phyloP scores from a whole-genome alignment of 2,888 invertebrate genomes.

The Mesorhabditis spiculigera region DNA sequence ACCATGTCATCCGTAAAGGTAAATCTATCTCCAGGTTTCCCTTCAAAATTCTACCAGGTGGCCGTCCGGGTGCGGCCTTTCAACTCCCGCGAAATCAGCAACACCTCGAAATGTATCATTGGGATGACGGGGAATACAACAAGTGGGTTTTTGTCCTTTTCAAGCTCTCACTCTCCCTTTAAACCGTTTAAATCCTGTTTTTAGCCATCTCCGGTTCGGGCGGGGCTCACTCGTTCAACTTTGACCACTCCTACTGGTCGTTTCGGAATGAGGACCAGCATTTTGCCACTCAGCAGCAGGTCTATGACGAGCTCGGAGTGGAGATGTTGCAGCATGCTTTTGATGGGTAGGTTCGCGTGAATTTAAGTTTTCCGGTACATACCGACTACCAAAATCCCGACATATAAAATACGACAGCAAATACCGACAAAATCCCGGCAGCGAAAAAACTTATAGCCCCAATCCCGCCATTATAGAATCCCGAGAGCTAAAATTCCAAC shows the following conservation, averaged over 20 bases:
- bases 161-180: conserved; percentile 10
- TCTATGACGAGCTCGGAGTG: no score
- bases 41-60: no score
- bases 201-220: conserved; percentile 64
- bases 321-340: no score
- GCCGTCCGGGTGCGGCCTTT: conserved; percentile 99
- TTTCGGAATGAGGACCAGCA: conserved; percentile 72
- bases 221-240: conserved; percentile 88
- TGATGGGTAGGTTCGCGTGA: conserved; percentile 70
- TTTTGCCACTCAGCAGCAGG: conserved; percentile 87
- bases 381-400: no score
- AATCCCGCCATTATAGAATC: no score
- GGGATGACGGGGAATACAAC: conserved; percentile 90
- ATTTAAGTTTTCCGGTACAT: no score
- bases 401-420: no score
- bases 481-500: no score
- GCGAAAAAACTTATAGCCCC: no score
- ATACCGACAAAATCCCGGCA: no score
- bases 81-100: conserved; percentile 89
- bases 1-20: not conserved
- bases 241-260: conserved; percentile 98
- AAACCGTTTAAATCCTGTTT: conserved; percentile 16
- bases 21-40: no score
- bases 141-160: conserved; percentile 67
- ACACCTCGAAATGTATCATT: conserved; percentile 92